Conservation (phyloP, 1,140 invertebrate species). For the Euwallacea fornicatus region DNA sequence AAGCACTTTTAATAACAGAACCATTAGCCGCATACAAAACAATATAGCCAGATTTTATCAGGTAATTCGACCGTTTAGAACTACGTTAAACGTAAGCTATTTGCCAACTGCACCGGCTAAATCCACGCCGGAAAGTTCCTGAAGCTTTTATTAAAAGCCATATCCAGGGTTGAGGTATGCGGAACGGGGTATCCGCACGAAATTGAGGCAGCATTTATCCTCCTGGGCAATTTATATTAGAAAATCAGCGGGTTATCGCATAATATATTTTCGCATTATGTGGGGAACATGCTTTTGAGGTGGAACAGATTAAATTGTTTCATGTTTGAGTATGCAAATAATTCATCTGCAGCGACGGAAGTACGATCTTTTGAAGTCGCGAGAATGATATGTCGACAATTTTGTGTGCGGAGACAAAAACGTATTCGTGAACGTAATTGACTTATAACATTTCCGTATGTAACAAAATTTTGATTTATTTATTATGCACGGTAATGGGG, state of each 20-base stretch:
- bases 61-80: conserved; percentile 9
- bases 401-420: no score
- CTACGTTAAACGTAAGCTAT: neutral
- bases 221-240: conserved; percentile 22
- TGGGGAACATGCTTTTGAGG: conserved; percentile 13
- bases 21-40: neutral
- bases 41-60: conserved; percentile 14
- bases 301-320: conserved; percentile 20
- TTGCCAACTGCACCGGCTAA: conserved; percentile 22
- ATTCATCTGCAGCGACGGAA: no score
- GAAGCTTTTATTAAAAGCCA: conserved; percentile 26
- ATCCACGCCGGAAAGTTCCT: conserved; percentile 19
- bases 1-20: no score
- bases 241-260: conserved; percentile 23
- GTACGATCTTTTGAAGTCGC: no score
- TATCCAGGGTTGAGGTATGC: conserved; percentile 10
- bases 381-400: no score
- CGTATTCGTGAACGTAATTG: no score
- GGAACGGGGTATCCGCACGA: conserved; percentile 3
- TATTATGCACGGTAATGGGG: no score
- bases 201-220: conserved; percentile 22
- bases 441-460: no score
- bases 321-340: neutral
- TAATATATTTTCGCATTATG: conserved; percentile 24
- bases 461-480: no score